Base-by-base conservation (phyloP, 1,140 invertebrate genomes). In the Parapsyche elsis region DNA sequence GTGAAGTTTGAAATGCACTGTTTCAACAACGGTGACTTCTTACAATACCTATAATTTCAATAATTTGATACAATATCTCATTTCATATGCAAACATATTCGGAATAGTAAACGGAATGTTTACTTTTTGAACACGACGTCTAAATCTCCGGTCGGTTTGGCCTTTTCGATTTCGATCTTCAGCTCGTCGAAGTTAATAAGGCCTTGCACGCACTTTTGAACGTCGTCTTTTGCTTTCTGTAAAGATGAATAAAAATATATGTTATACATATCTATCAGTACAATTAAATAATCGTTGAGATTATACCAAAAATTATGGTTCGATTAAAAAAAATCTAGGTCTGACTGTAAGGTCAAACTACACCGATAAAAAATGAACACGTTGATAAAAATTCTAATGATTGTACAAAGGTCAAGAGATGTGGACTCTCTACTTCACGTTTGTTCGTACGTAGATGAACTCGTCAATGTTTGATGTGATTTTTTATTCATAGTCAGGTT, bases 1-100 rank as follows among this genome's bases (percentile, higher is more conserved):
- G 91, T 92, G 71, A 94, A 91, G 80, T 92, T 90, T 0, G 83
- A 86, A 14, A 94, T 87, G 82, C 94, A 95, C 0, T 84, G 73
- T 80, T 91, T 90, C 0, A 94, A 87, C 0, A 86, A 84, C 0
- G 91, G 90, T 0, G 89, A 90, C 82, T 92, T 93, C 9, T 87
- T 86, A 83, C 92, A 95, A 84, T 95, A 95, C 81, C 93, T 93
- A 81, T 86, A 89, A 81, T 24, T 19, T 61, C 19, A 9, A 78
- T 71, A 44, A 38, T 38, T 38, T 7, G 30, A 38, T 38, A 1
- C 2, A 38, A 7, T 38, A 38, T 38, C 1, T 38, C 1, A 38
- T 38, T 4, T 38, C 2, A 38, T 7, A 7, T 38, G 30, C 30
- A 7, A 4, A 38, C n/a, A 38, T 38, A 7, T 38, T 53, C 16